Conservation (phyloP, 2,888 invertebrate species). For the Bombylius discolor region DNA sequence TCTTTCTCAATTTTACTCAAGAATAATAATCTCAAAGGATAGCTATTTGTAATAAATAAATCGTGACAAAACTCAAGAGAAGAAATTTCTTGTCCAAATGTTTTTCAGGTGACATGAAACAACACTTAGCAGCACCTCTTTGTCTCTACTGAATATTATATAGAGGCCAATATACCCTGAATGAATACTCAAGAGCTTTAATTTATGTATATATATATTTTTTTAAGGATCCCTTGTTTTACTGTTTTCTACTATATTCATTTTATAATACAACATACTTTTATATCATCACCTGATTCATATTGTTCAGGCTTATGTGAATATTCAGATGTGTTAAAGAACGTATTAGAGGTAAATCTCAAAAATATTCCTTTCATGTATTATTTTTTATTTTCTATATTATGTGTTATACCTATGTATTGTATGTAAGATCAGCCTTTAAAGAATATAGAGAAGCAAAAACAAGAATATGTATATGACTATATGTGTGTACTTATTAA, state of each 20-base stretch:
- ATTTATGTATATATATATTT: neutral
- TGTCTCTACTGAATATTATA: slow-evolving; percentile 15
- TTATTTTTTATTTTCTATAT: neutral
- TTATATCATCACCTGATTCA: neutral
- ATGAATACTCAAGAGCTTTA: neutral
- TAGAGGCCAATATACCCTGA: neutral
- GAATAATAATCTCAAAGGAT: neutral
- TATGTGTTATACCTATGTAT: neutral
- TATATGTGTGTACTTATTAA: too few relatives aligned
- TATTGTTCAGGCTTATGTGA: slow-evolving; percentile 1
- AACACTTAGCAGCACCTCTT: slow-evolving; percentile 34
- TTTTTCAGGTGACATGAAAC: slow-evolving; percentile 39
- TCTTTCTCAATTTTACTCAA: too few relatives aligned
- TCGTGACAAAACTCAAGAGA: slow-evolving; percentile 10
- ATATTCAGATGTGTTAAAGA: slow-evolving; percentile 6
- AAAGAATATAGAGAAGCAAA: too few relatives aligned
- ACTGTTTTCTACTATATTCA: neutral
- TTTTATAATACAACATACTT: too few relatives aligned
- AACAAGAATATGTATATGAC: too few relatives aligned
- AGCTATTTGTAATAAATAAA: slow-evolving; percentile 14
- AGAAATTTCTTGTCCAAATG: slow-evolving; percentile 33
- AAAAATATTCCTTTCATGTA: neutral
- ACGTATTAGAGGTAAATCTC: slow-evolving; percentile 1
- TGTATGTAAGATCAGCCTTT: too few relatives aligned
- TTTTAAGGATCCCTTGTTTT: neutral